These are phyloP conservation scores for Pocota personata DNA, from an alignment of 2,888 invertebrate genomes.

Conservation along the genomic window DNA sequence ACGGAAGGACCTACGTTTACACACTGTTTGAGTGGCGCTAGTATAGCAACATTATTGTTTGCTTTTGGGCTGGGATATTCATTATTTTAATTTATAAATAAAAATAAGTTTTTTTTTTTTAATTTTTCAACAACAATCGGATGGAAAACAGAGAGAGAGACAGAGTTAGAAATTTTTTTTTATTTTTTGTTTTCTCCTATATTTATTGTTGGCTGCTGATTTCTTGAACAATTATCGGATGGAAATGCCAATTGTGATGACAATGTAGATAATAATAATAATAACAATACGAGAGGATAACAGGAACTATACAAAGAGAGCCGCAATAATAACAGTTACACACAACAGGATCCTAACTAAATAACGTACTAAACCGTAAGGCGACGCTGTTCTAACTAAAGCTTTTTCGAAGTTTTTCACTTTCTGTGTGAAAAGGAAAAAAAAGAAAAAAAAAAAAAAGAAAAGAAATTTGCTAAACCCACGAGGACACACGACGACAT, in stretches of 20 bases:
- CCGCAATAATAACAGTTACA: conserved; percentile 75
- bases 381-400: conserved; percentile 84
- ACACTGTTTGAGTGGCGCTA: conserved; percentile 52
- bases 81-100: neutral
- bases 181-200: neutral
- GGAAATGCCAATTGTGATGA: conserved; percentile 20
- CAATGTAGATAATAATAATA: conserved; percentile 35
- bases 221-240: conserved; percentile 19
- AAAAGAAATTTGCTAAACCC: conserved; percentile 47
- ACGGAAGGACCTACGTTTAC: conserved; percentile 43
- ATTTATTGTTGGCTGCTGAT: neutral
- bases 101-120: neutral
- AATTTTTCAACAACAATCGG: neutral
- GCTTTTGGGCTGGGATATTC: neutral
- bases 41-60: conserved; percentile 58
- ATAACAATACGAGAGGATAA: conserved; percentile 71
- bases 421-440: conserved; percentile 55
- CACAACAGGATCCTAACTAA: conserved; percentile 78
- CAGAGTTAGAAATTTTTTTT: neutral
- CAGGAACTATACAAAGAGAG: conserved; percentile 75
- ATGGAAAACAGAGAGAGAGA: neutral
- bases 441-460: conserved; percentile 14
- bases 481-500: conserved; percentile 73
- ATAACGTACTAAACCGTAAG: conserved; percentile 83
- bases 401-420: conserved; percentile 72